Percentiles rank a stretch among this genome's conserved stretches.
These are phyloP conservation scores for Cryptomyrus ogoouensis DNA, from an alignment of 2,113 vertebrate species.

Conservation along the genomic window DNA sequence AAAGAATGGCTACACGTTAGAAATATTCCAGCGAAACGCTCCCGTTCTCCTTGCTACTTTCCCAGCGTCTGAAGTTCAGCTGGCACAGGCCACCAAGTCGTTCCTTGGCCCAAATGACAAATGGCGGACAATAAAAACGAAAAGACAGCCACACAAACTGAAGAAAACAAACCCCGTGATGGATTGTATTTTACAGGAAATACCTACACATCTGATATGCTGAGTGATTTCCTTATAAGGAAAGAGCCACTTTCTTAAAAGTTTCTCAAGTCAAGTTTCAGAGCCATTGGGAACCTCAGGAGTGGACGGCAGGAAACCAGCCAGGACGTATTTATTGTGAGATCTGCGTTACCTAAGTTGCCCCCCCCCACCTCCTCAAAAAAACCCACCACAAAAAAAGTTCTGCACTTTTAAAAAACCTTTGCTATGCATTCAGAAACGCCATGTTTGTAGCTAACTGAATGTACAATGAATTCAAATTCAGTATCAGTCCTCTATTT, in stretches of 20 bases:
- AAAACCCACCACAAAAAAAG: neutral
- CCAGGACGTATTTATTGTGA: constrained; percentile 18
- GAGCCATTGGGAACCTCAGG: constrained; percentile 40
- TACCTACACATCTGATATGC: constrained; percentile 59
- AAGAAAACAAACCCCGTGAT: constrained; percentile 36
- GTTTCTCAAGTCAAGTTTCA: constrained; percentile 35
- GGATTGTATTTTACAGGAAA: constrained; percentile 60
- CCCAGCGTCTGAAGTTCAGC: neutral
- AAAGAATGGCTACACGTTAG: neutral
- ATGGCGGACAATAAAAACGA: constrained; percentile 21
- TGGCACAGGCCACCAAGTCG: neutral
- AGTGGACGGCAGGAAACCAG: constrained; percentile 14
- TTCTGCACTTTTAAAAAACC: neutral
- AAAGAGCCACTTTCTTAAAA: constrained; percentile 54
- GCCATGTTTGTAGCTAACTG: neutral
- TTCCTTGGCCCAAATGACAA: constrained; percentile 15
- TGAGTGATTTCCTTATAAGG: constrained; percentile 41
- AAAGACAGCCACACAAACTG: constrained; percentile 8
- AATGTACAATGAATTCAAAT: neutral
- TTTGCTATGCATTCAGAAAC: neutral
- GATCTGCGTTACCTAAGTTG: constrained; percentile 16
- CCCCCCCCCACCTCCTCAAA: neutral
- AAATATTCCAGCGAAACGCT: neutral
- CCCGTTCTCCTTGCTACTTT: neutral
- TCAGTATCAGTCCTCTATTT: constrained; percentile 6